phyloP scores from a whole-genome alignment of 2,888 invertebrate genomes.

The Chloromyia formosa region DNA sequence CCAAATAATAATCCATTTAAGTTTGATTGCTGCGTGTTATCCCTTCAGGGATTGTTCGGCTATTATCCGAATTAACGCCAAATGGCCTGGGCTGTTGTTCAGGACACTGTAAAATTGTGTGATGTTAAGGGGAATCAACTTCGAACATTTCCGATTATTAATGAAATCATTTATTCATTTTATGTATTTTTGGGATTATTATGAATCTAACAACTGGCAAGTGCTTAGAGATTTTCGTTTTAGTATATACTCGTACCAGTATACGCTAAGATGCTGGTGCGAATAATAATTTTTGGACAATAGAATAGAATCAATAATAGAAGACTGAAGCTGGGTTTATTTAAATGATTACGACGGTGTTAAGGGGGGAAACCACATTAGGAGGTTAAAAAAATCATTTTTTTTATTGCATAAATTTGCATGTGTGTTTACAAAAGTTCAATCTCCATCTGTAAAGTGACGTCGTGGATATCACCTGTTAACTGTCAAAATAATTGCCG shows the following conservation, averaged over 20 bases:
- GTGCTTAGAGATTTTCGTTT: not conserved
- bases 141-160: slow-evolving; percentile 40
- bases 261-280: too few species aligned
- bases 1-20: slow-evolving; percentile 51
- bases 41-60: slow-evolving; percentile 49
- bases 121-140: not conserved
- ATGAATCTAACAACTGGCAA: slow-evolving; percentile 34
- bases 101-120: slow-evolving; percentile 16
- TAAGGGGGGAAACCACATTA: too few species aligned
- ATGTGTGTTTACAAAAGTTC: too few species aligned
- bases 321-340: not conserved
- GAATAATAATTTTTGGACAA: too few species aligned
- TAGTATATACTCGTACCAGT: too few species aligned
- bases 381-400: too few species aligned
- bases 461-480: too few species aligned
- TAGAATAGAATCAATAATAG: not conserved
- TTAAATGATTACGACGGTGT: too few species aligned
- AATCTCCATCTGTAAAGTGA: too few species aligned
- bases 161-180: slow-evolving; percentile 43
- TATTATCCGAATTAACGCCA: slow-evolving; percentile 50
- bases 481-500: too few species aligned
- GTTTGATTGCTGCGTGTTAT: slow-evolving; percentile 51
- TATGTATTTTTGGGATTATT: slow-evolving; percentile 42
- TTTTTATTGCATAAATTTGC: too few species aligned
- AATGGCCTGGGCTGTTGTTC: slow-evolving; percentile 43